Conservation (phyloP, 2,888 invertebrate species). For the Agrilus cyanescens region DNA sequence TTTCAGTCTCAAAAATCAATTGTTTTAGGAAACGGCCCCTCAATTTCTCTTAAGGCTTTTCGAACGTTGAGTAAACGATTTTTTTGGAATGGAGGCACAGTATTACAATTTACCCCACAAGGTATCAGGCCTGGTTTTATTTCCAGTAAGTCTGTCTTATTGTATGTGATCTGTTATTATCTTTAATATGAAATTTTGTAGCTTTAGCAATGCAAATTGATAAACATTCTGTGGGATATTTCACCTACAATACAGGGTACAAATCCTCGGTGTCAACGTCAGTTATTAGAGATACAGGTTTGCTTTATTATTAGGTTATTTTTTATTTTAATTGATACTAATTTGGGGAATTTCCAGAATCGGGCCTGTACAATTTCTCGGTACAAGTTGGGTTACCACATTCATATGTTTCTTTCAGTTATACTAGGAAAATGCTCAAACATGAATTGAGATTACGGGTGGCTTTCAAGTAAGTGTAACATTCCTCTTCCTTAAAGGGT, state of each 20-base stretch:
- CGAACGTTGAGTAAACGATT: slow-evolving; percentile 60
- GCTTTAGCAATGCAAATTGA: slow-evolving; percentile 78
- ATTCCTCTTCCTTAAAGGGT: too few relatives aligned
- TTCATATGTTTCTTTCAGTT: slow-evolving; percentile 61
- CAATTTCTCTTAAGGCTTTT: slow-evolving; percentile 67
- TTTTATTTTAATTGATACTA: slow-evolving; percentile 1
- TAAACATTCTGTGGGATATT: slow-evolving; percentile 75
- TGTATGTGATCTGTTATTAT: slow-evolving; percentile 1
- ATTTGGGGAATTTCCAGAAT: slow-evolving; percentile 24
- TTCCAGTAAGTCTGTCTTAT: slow-evolving; percentile 48
- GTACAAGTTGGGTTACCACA: slow-evolving; percentile 75
- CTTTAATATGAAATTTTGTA: slow-evolving; percentile 28
- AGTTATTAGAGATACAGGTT: slow-evolving; percentile 60
- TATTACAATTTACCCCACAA: slow-evolving; percentile 63
- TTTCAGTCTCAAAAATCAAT: not conserved
- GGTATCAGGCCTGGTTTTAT: slow-evolving; percentile 67
- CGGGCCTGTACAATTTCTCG: slow-evolving; percentile 46
- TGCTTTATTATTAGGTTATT: not conserved
- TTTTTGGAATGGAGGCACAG: slow-evolving; percentile 65
- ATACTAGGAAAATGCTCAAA: slow-evolving; percentile 69
- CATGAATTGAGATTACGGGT: slow-evolving; percentile 67
- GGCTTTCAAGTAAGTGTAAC: slow-evolving; percentile 59
- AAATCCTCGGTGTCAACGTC: slow-evolving; percentile 71
- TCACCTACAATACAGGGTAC: slow-evolving; percentile 66
- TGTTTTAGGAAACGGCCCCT: slow-evolving; percentile 53